phyloP scores from a whole-genome alignment of 2,113 vertebrate genomes.

The Albula goreensis region DNA sequence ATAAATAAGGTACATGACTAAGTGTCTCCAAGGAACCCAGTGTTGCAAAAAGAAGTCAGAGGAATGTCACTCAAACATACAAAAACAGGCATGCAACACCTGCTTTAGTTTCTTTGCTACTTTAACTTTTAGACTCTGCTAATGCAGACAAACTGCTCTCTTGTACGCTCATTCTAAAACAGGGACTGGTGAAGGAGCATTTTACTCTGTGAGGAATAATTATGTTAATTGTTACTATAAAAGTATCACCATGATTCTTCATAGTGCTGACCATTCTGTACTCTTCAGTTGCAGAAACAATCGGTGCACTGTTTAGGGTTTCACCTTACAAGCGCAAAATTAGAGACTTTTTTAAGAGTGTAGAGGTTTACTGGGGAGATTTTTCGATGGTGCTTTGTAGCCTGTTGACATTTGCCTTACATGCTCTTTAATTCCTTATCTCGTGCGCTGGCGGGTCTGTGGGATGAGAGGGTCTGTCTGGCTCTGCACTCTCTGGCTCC shows the following conservation, averaged over 20 bases:
- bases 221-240: no score
- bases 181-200: no score
- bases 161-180: no score
- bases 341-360: no score
- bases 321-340: no score
- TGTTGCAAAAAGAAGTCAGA: background rate
- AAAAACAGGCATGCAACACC: background rate
- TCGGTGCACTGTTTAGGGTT: no score
- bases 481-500: background rate
- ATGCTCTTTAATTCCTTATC: background rate
- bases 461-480: background rate
- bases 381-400: background rate
- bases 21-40: background rate
- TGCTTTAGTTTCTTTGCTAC: background rate
- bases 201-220: no score
- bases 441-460: background rate
- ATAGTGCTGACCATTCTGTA: no score
- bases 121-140: background rate
- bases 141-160: background rate
- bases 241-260: no score
- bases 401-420: background rate
- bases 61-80: background rate
- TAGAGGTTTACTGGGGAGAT: background rate
- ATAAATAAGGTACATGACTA: background rate
- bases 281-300: no score